Evolutionary conservation across 2,113 vertebrate species (phyloP).

Genomic region (Epinephelus cyanopodus): DNA sequence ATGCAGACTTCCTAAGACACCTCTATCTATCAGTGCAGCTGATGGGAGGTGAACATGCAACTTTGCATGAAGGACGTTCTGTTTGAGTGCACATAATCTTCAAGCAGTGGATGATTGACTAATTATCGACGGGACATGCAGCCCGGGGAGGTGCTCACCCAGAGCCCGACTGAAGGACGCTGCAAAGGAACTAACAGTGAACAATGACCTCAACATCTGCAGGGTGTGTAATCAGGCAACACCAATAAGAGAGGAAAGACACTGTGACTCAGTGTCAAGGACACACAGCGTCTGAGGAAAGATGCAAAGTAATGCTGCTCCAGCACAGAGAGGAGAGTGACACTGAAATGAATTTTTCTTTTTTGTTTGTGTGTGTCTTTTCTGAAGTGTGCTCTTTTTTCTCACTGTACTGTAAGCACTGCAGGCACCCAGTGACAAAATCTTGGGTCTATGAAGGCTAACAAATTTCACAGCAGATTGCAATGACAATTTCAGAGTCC

Average conservation of each 20-base stretch:
- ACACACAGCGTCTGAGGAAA: slow-evolving; percentile 2
- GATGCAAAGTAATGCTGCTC: background rate
- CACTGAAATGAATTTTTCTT: background rate
- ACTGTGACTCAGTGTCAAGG: slow-evolving; percentile 27
- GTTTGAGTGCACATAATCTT: slow-evolving; percentile 18
- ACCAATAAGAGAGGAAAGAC: slow-evolving; percentile 26
- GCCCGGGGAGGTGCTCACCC: slow-evolving; percentile 21
- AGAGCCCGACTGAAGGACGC: slow-evolving; percentile 15
- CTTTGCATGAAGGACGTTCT: slow-evolving; percentile 36
- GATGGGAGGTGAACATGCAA: background rate
- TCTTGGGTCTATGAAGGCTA: background rate
- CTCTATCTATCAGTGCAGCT: background rate
- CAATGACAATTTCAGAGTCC: background rate
- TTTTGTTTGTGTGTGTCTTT: background rate
- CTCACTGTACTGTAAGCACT: too few relatives aligned
- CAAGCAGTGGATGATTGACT: slow-evolving; percentile 17
- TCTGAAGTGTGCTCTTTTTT: too few relatives aligned
- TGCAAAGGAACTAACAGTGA: slow-evolving; percentile 27
- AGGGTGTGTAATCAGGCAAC: slow-evolving; percentile 33
- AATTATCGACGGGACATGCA: slow-evolving; percentile 22
- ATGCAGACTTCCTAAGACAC: background rate
- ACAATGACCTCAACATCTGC: slow-evolving; percentile 51
- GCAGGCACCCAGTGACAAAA: background rate
- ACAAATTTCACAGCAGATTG: background rate
- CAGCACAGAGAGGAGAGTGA: background rate